These are phyloP conservation scores for Tetragonula clypearis DNA, from an alignment of 1,140 invertebrate species.

Conservation along the genomic window DNA sequence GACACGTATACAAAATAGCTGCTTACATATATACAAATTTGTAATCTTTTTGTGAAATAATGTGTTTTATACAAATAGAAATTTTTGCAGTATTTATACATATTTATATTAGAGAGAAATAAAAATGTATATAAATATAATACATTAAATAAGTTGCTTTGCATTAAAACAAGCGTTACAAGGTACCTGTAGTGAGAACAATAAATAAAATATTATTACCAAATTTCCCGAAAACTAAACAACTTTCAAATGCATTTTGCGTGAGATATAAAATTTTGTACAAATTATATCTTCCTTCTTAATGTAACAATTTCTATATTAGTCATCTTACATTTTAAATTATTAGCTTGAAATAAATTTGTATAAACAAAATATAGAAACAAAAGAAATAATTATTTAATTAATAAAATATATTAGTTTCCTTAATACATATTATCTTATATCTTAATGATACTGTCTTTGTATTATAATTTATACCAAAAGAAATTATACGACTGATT, in stretches of 20 bases:
- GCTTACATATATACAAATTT: slow-evolving; percentile 57
- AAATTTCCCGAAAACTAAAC: background rate
- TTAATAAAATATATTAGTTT: slow-evolving; percentile 10
- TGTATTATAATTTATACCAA: background rate
- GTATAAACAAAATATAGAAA: background rate
- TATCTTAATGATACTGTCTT: background rate
- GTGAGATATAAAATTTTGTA: slow-evolving; percentile 5
- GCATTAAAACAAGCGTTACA: slow-evolving; percentile 20
- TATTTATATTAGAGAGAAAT: slow-evolving; percentile 33
- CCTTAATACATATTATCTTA: background rate
- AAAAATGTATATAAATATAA: slow-evolving; percentile 41
- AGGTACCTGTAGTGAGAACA: slow-evolving; percentile 21
- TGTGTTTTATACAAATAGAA: slow-evolving; percentile 46
- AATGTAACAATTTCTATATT: slow-evolving; percentile 22
- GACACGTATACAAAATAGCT: slow-evolving; percentile 56
- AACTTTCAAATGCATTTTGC: background rate
- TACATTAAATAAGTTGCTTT: slow-evolving; percentile 27
- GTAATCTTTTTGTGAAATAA: slow-evolving; percentile 30
- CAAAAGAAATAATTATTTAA: slow-evolving; percentile 10
- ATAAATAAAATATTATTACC: slow-evolving; percentile 10
- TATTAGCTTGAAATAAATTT: slow-evolving; percentile 7
- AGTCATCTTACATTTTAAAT: slow-evolving; percentile 17
- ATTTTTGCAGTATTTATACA: slow-evolving; percentile 37
- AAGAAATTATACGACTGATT: background rate
- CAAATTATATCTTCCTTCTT: slow-evolving; percentile 16